Base-by-base conservation (phyloP, 2,113 vertebrate species). In the Fulica atra region DNA sequence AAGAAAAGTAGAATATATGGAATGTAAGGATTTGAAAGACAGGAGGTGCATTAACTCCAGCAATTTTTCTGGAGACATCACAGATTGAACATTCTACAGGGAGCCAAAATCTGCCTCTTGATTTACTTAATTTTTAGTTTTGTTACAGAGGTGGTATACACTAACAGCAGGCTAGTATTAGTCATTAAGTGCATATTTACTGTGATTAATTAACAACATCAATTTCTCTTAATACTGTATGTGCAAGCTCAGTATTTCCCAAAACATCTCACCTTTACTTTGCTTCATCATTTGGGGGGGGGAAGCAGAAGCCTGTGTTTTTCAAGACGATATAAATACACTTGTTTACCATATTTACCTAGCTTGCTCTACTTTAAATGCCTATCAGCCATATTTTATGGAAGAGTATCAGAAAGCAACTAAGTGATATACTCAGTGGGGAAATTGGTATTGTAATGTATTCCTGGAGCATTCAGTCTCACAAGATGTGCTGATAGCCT, bases 21-120 rank as follows among this genome's bases (percentile, higher is more conserved):
- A 93, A 91, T 1, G 7, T 53, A 92, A 94, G 63, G 54, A 83
- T 94, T 81, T 83, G 53, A 57, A 92, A 93, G 50, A 95, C 57
- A 31, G 63, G 87, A 91, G 78, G 44, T 92, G 42, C 48, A 69
- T 42, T 82, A 89, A 89, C 70, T 84, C 54, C 51, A 68, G 66
- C 63, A 92, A 24, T 86, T 91, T 57, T 51, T 50, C n/a, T 74
- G 71, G 57, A 63, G 81, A 91, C 80, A 84, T 92, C 33, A 35
- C 9, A 73, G 70, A 92, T 46, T 87, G 44, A 79, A 79, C 66
- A 31, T 57, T 78, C 6, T 40, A 57, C 40, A 64, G 88, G 65
- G 93, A 92, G 51, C 36, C 56, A 69, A 86, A 87, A 71, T 88
- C 81, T 94, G 59, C 50, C 20, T 65, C 77, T 40, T 81, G 53